Evolutionary conservation across 2,113 vertebrate genomes (phyloP).

Genomic region (Globicephala melas): DNA sequence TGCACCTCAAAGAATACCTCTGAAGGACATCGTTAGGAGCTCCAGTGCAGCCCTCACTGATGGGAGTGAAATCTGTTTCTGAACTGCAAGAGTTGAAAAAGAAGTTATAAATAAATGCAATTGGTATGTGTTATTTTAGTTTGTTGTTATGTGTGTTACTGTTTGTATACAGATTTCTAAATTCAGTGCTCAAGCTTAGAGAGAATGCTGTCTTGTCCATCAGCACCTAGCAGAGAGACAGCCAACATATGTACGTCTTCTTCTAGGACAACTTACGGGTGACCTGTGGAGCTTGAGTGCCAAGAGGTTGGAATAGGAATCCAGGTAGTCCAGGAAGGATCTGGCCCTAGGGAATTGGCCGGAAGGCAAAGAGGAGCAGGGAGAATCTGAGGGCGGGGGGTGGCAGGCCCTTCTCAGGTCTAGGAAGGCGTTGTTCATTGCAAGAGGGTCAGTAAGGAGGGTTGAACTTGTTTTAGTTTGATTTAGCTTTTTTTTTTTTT

Average conservation of each 20-base stretch:
- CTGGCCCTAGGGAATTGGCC: background rate
- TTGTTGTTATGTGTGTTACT: background rate
- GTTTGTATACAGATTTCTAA: background rate
- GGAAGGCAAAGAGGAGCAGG: background rate
- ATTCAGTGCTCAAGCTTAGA: background rate
- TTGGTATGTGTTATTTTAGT: background rate
- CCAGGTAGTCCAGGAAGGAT: background rate
- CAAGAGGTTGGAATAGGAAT: background rate
- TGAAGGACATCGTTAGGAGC: background rate
- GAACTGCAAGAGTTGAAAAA: background rate
- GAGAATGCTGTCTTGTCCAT: background rate
- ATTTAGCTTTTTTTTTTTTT: background rate
- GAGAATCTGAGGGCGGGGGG: no score
- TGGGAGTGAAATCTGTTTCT: background rate
- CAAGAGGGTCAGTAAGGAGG: background rate
- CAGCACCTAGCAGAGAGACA: background rate
- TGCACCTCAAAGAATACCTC: background rate
- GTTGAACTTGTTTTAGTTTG: background rate
- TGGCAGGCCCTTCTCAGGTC: background rate
- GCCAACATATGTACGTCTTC: accelerated
- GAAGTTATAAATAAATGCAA: background rate
- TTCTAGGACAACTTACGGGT: background rate
- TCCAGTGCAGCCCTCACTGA: background rate
- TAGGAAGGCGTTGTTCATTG: background rate
- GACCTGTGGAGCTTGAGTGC: background rate